Evolutionary conservation across 2,113 vertebrate species (phyloP).

Genomic region (Podarcis raffonei): DNA sequence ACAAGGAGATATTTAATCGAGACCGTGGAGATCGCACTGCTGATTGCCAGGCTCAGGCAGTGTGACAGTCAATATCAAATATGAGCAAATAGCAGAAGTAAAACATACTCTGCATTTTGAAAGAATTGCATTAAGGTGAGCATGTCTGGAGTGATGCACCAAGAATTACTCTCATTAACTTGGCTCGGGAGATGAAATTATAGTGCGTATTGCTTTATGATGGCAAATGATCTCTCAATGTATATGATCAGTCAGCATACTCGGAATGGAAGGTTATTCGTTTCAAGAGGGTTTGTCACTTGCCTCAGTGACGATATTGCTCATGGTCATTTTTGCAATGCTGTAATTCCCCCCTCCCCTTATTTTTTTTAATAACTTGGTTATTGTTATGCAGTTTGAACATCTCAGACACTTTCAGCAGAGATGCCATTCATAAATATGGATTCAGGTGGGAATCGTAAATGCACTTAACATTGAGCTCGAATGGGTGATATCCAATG

Average conservation of each 20-base stretch:
- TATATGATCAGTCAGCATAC: not conserved
- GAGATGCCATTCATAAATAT: not conserved
- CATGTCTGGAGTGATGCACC: not conserved
- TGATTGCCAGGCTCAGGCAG: conserved; percentile 45
- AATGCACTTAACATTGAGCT: too few species aligned
- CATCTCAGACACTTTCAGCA: not conserved
- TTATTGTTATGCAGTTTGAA: not conserved
- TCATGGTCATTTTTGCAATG: not conserved
- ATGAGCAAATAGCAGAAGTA: conserved; percentile 43
- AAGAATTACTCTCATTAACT: conserved; percentile 27
- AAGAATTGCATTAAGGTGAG: conserved; percentile 9
- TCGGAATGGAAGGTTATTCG: not conserved
- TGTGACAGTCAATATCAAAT: conserved; percentile 42
- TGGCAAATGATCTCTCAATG: not conserved
- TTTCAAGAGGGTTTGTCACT: not conserved
- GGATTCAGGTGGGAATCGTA: too few species aligned
- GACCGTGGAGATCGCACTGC: conserved; percentile 46
- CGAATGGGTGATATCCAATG: too few species aligned
- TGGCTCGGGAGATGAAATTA: conserved; percentile 5
- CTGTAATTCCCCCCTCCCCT: not conserved
- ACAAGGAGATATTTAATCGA: conserved; percentile 49
- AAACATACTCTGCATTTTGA: conserved; percentile 17
- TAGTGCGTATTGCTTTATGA: not conserved
- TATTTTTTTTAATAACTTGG: not conserved
- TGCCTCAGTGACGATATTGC: not conserved